Base-by-base conservation (phyloP, 2,797 vertebrate species). In the Fringilla coelebs region DNA sequence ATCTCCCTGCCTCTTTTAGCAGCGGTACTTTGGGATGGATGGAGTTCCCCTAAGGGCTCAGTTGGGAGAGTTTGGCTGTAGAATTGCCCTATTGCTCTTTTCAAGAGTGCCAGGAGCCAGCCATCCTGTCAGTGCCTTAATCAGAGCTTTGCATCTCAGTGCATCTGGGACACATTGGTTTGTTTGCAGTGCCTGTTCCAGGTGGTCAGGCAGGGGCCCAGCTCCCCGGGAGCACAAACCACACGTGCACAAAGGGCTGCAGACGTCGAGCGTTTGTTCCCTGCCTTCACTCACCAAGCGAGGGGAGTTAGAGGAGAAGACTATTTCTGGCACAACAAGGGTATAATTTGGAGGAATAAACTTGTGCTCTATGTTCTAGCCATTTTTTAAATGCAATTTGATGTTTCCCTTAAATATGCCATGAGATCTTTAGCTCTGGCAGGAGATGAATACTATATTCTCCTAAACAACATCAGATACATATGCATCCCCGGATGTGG, bases 271-370 rank as follows among this genome's bases (percentile, higher is more conserved):
- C 18, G 17, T 41, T 85, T 72, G 41, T 52, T 92, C 41, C 60
- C 63, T 48, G 31, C 24, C 1, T n/a, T 51, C 72, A 22, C 34
- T 82, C 91, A 80, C 88, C 65, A 55, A 26, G 66, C 38, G 45
- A 58, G 83, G 58, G 67, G 13, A 52, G 43, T 85, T 85, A 80
- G 79, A 94, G 62, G n/a, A 34, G 11, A 80, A 66, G 72, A 22
- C 88, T 97, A 96, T 97, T 97, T 92, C 88, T 92, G 88, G 75
- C 54, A 40, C 48, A 29, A 38, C 77, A 77, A 43, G 94, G 89
- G 34, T 95, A 63, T 96, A 93, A 96, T 97, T 96, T 95, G 83
- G 80, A 93, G 89, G 65, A 78, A 89, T 93, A 88, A 95, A 57
- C 85, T 91, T 19, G 18, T 0, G 1, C 72, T 96, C 25, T 90